Base-by-base conservation (phyloP, 2,113 vertebrate species). In the Mesembrinibis cayennensis region DNA sequence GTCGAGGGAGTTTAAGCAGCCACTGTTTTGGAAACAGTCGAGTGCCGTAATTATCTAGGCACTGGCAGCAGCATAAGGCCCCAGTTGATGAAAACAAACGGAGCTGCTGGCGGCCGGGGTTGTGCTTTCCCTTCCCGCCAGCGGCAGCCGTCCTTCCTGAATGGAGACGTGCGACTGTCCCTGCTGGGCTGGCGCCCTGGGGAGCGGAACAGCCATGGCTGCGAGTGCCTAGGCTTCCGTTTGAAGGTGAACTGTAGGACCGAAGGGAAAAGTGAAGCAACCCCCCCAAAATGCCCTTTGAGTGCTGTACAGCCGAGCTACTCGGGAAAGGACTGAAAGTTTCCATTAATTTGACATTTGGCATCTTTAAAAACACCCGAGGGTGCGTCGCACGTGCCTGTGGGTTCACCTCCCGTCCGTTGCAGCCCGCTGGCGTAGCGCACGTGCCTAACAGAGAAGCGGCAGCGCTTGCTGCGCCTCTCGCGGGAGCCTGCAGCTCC, bases 381-480 rank as follows among this genome's bases (percentile, higher is more conserved):
- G n/a, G 38, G 17, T 7, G 50, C 3, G 4, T 19, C 1, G 2
- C 29, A 3, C 0, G 4, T 23, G 19, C 27, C 47, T 10, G 29
- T 1, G 25, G 20, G 29, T 34, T 59, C 59, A 19, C 34, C 13
- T 26, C 26, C 29, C 9, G 10, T 2, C 32, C 5, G 6, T 26
- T 40, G 7, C 27, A 19, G 16, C 49, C 27, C 53, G 4, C 13
- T 14, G n/a, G n/a, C 6, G 42, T 5, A 8, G 42, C 4, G n/a
- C 44, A 2, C 4, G 5, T 16, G 32, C 44, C 76, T 19, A 11
- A 10, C 4, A 0, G 50, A 56, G 56, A 20, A 15, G 23, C 5
- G 27, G 36, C 40, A 12, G 23, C 7, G 4, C 23, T 22, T 19
- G 14, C 58, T 9, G 44, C 4, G 10, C 27, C 34, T n/a, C 20